Base-by-base conservation (phyloP, 2,797 vertebrate species). In the Helostoma temminkii region DNA sequence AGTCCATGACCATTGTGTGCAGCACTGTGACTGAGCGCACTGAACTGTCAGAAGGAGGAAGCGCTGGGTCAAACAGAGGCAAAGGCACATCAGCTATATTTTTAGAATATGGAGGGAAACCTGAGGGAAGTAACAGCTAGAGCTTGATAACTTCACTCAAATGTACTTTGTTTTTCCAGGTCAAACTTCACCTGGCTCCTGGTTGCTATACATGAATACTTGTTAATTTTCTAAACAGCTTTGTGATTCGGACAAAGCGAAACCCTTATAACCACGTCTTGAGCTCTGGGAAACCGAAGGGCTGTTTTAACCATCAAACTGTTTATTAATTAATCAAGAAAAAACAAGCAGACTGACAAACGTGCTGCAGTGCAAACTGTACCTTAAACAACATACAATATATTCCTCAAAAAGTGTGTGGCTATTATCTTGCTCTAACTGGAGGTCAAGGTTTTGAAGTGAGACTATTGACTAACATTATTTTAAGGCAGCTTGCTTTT, bases 21-120 rank as follows among this genome's bases (percentile, higher is more conserved):
- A 58, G 56, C 47, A 10, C 9, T 3, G 2, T 22, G 42, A n/a
- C 48, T 34, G 61, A 71, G 10, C 45, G 2, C 56, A 30, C 25
- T 0, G 46, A n/a, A n/a, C n/a, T 26, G 55, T 46, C 60, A 61
- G 28, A 15, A 59, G 52, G 73, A 75, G 71, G 80, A 81, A 79
- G 76, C 37, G 58, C 73, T 22, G 26, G 22, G n/a, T 71, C 32
- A 39, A 50, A 50, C 18, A 21, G 10, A 37, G 28, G 43, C 12
- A 30, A 7, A 8, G 8, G n/a, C n/a, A 30, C 6, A 28, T 30
- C 41, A 37, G 22, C 24, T 28, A 18, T 30, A 43, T 14, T 53
- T 34, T 22, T 37, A 37, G 21, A 21, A 24, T 12, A 36, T 4
- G 10, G 21, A 34, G 25, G 32, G 9, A 2, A 37, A 37, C 0